A percentile compares a stretch with the other conserved stretches of the same genome.
phyloP scores from a whole-genome alignment of 2,113 vertebrate genomes.

The Stegostoma tigrinum region DNA sequence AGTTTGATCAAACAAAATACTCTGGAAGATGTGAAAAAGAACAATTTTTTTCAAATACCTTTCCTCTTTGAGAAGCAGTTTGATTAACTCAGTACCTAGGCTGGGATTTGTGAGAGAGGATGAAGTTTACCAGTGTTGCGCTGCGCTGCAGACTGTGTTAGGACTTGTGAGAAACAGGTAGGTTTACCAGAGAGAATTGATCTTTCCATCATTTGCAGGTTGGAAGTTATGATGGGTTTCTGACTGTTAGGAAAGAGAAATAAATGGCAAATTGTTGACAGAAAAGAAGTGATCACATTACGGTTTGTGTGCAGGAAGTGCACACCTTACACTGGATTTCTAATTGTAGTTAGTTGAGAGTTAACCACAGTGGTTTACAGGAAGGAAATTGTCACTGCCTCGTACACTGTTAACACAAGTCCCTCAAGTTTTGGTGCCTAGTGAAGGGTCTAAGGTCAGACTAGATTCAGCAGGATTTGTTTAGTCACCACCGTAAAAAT shows the following conservation, averaged over 20 bases:
- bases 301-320: not conserved
- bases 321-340: not conserved
- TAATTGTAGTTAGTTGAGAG: not conserved
- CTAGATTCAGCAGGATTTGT: not conserved
- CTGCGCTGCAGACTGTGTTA: not conserved
- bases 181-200: not conserved
- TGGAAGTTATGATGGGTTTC: not conserved
- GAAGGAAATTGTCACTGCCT: not conserved
- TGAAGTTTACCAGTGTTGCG: not conserved
- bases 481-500: not conserved
- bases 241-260: not conserved
- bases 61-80: not conserved
- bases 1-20: too few species aligned
- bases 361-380: not conserved
- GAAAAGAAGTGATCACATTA: not conserved
- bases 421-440: not conserved
- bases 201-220: not conserved
- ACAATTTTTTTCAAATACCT: not conserved
- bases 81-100: not conserved
- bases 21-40: not conserved
- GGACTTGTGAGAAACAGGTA: not conserved
- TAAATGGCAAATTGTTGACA: not conserved
- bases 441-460: not conserved
- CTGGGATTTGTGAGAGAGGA: not conserved
- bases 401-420: not conserved